These are phyloP conservation scores for Bombyx mori DNA, from an alignment of 1,140 invertebrate species.

Conservation along the genomic window ASM3026992v2 NC_085111.1:9999501-10000000, in stretches of 20 bases:
- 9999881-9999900: conserved; percentile 36
- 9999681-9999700: conserved; percentile 23
- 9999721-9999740: conserved; percentile 41
- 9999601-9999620: too few species aligned
- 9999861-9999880: conserved; percentile 57
- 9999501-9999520: too few species aligned
- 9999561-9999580: too few species aligned
- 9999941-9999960: conserved; percentile 42
- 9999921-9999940: conserved; percentile 49
- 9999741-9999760: conserved; percentile 46
- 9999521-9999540: too few species aligned
- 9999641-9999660: conserved; percentile 21
- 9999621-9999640: too few species aligned
- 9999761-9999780: conserved; percentile 53
- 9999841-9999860: conserved; percentile 49
- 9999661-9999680: conserved; percentile 15
- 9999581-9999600: too few species aligned
- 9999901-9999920: conserved; percentile 32
- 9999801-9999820: conserved; percentile 67
- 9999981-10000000: not conserved
- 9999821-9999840: conserved; percentile 35
- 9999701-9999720: conserved; percentile 20
- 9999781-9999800: conserved; percentile 44
- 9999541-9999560: too few species aligned
- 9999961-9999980: conserved; percentile 30